Evolutionary conservation across 2,113 vertebrate genomes (phyloP).

Genomic region (Oryzias curvinotus): DNA sequence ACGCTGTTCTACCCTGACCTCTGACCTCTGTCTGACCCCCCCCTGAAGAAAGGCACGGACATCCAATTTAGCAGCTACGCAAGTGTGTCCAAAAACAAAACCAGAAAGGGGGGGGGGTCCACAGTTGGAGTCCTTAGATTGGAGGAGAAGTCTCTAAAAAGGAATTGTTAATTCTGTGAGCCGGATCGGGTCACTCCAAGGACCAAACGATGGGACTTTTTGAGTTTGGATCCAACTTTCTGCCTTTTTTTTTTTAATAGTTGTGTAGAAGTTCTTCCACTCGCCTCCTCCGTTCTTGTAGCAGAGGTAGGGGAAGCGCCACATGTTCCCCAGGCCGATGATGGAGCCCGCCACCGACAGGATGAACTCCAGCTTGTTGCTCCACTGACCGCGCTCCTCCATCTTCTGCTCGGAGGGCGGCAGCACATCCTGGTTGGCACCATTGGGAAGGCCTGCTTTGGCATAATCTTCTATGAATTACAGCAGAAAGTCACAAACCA

Average conservation of each 20-base stretch:
- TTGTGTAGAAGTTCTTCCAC: conserved; percentile 28
- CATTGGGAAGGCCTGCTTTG: conserved; percentile 74
- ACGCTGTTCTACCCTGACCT: conserved; percentile 44
- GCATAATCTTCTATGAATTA: conserved; percentile 69
- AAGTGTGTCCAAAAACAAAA: conserved; percentile 21
- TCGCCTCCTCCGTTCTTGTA: conserved; percentile 95
- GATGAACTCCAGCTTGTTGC: conserved; percentile 89
- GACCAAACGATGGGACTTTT: background rate
- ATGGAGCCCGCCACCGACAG: conserved; percentile 91
- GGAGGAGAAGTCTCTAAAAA: background rate
- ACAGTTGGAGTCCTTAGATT: background rate
- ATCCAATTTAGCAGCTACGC: conserved; percentile 51
- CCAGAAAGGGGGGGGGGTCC: background rate
- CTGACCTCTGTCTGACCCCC: conserved; percentile 47
- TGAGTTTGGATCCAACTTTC: background rate
- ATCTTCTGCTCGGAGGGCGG: conserved; percentile 72
- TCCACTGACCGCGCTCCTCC: conserved; percentile 88
- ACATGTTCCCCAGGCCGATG: conserved; percentile 90
- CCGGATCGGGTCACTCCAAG: background rate
- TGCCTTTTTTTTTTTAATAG: background rate
- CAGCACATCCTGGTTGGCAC: conserved; percentile 50
- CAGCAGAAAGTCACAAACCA: background rate
- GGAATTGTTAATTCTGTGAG: background rate
- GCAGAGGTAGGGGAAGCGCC: conserved; percentile 95
- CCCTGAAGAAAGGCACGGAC: conserved; percentile 9